phyloP scores from a whole-genome alignment of 2,888 invertebrate species.

The Agriopis aurantiaria region DNA sequence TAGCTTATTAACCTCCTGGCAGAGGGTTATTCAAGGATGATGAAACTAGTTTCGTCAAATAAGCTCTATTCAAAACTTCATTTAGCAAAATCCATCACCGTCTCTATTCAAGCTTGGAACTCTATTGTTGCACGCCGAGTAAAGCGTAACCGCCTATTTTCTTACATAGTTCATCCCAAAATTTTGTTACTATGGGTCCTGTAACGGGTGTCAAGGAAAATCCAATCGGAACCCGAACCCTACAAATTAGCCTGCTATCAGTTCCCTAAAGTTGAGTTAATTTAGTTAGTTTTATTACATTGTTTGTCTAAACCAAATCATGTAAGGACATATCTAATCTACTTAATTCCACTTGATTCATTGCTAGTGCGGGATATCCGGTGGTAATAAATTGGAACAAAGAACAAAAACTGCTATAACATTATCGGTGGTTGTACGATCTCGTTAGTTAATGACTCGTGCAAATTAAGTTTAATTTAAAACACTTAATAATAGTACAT shows the following conservation, averaged over 20 bases:
- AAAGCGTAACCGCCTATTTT: slow-evolving; percentile 4
- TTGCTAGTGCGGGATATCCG: slow-evolving; percentile 8
- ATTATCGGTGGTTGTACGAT: not conserved
- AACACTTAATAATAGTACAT: too few species aligned
- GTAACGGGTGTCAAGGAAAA: slow-evolving; percentile 17
- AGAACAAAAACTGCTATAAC: not conserved
- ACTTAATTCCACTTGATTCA: slow-evolving; percentile 12
- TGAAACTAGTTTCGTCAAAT: not conserved
- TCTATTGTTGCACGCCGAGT: slow-evolving; percentile 8
- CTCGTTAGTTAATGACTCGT: too few species aligned
- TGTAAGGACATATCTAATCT: slow-evolving; percentile 1
- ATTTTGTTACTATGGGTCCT: slow-evolving; percentile 5
- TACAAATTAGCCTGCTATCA: slow-evolving; percentile 9
- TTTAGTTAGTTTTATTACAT: slow-evolving; percentile 11
- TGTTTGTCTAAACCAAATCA: slow-evolving; percentile 12
- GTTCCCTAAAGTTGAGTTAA: not conserved
- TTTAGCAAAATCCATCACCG: not conserved
- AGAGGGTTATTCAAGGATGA: not conserved
- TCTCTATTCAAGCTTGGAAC: slow-evolving; percentile 1
- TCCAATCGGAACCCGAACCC: slow-evolving; percentile 17
- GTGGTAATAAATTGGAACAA: slow-evolving; percentile 2
- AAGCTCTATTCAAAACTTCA: not conserved
- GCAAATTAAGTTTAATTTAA: too few species aligned
- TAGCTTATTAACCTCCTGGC: not conserved
- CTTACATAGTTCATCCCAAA: slow-evolving; percentile 7